Evolutionary conservation across 1,140 invertebrate species (phyloP), one percentile per base, ranked within the genome.

Genomic region (Pachyrhynchus sulphureomaculatus): DNA sequence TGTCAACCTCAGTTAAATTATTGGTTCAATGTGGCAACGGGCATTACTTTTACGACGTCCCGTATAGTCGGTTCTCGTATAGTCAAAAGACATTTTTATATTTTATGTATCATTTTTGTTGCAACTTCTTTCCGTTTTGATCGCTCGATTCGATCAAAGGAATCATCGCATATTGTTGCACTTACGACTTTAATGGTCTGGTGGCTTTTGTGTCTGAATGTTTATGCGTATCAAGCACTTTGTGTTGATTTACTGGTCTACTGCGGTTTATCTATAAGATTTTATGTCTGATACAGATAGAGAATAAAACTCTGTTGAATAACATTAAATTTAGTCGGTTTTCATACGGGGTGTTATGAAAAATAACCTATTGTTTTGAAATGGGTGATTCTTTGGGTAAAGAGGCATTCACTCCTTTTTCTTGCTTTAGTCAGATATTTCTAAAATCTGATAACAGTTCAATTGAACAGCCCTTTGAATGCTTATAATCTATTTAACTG

Each of bases 101-200:
- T 58, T 58, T 58, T 48, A 48, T 47, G 42, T 48, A 48, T 58
- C 42, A 29, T 17, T 54, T 29, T 54, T 23, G 37, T 42, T 32
- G 37, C 51, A 32, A 26, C 42, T 48, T 58, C 34, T 58, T 48
- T 58, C 41, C 34, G n/a, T 47, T 55, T 47, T 41, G 44, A 58
- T 48, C 34, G 10, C 36, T 56, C 20, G 41, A 45, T 48, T 17
- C 42, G 42, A 58, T 58, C 55, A 58, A 58, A 58, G 55, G 55
- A 48, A 37, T 58, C 55, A 49, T 29, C 44, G 45, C 55, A 58
- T 58, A 58, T 58, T 58, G 55, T 58, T 58, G 55, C 55, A 58
- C 55, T 58, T 58, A 21, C 18, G 34, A 39, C 44, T 48, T 58
- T 58, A 58, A 58, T 58, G 55, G 55, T 58, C 55, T 32, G 55